Base-by-base conservation (phyloP, 2,888 invertebrate genomes). In the Adineta ricciae region DNA sequence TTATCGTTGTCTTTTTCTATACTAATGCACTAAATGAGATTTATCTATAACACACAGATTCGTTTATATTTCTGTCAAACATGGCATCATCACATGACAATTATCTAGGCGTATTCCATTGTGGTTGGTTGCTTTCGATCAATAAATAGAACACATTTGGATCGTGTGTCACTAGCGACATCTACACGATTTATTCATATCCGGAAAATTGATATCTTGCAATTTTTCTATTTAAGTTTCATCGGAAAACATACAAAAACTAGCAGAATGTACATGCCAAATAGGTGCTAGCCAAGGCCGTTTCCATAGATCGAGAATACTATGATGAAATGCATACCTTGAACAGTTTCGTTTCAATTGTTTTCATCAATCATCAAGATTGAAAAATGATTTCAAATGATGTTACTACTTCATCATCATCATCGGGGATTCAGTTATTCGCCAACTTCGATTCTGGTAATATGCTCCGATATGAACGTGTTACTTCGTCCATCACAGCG, bases 381-480 rank as follows among this genome's bases (percentile, higher is more conserved):
- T 9, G 0, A 14, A 73, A 73, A 41, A 78, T 78, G 78, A n/a
- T 38, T 41, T 11, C 41, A 24, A 78, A 78, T 32, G 78, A 78
- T 78, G 78, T 41, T 78, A 27, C 1, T 56, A n/a, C n/a, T 54
- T 24, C 9, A 11, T 2, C 64, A 27, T 64, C 27, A 14, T 64
- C 64, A 11, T n/a, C n/a, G 27, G 19, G 32, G 16, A n/a, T 78
- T 78, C 78, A 78, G n/a, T 41, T 85, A 56, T 85, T 85, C 54
- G 46, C 85, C 14, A 73, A 85, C 56, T 85, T 85, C 78, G 85
- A 85, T 52, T 85, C 85, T 24, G 84, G 85, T 38, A 85, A 85
- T 82, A 83, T 85, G 84, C 83, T 73, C n/a, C 83, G 84, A 1
- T 85, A 84, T 54, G 85, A 85, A 84, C 83, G 84, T 64, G 85